Evolutionary conservation across 2,888 invertebrate species (phyloP).

Genomic region (Dicranocentrus wangi): DNA sequence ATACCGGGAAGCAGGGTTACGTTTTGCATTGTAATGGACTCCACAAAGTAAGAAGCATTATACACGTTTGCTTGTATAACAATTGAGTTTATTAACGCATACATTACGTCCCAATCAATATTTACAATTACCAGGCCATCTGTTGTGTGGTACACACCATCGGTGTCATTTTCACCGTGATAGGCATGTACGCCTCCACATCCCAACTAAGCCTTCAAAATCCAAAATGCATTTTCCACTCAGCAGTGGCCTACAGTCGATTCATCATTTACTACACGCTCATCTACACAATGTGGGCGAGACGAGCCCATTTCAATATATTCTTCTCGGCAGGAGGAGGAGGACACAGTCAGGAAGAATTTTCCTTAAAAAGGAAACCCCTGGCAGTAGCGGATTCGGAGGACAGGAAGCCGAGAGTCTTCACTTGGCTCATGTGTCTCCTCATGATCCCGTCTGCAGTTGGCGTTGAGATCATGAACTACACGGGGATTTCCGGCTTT

Average conservation of each 20-base stretch:
- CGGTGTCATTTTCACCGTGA: neutral
- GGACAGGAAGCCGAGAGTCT: slow-evolving; percentile 16
- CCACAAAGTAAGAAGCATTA: too few species aligned
- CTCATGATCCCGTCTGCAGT: slow-evolving; percentile 37
- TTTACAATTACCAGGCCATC: too few species aligned
- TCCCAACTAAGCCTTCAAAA: slow-evolving; percentile 8
- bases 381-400: neutral
- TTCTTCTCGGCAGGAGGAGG: slow-evolving; percentile 20
- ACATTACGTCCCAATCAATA: too few species aligned
- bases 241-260: slow-evolving; percentile 40
- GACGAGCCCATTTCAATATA: slow-evolving; percentile 12
- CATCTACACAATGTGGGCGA: slow-evolving; percentile 33
- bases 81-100: too few species aligned
- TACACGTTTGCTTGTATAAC: too few species aligned
- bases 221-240: slow-evolving; percentile 46
- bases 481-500: slow-evolving; percentile 8
- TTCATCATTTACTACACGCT: slow-evolving; percentile 48
- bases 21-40: neutral
- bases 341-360: too few species aligned
- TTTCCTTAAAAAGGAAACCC: neutral
- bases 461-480: slow-evolving; percentile 31
- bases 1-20: slow-evolving; percentile 1
- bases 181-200: slow-evolving; percentile 9
- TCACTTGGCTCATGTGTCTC: slow-evolving; percentile 16
- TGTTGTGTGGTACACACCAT: too few species aligned